These are phyloP conservation scores for Periparus ater DNA, from an alignment of 2,797 vertebrate genomes.

Conservation along the genomic window DNA sequence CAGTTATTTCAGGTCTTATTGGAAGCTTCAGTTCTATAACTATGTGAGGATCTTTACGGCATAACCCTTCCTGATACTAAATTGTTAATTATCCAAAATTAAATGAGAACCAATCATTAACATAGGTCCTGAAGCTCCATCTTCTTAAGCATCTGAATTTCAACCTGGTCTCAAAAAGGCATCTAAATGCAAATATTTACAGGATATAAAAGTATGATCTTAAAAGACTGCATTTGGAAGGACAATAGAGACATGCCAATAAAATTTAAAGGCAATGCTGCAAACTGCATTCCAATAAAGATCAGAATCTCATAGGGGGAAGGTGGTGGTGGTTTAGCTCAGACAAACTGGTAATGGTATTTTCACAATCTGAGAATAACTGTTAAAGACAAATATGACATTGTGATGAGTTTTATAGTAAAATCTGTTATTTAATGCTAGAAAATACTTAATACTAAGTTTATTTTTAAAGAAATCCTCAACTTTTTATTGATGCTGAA, in stretches of 20 bases:
- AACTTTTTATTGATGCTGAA: neutral
- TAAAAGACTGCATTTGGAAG: neutral
- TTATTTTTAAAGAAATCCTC: neutral
- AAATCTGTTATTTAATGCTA: neutral
- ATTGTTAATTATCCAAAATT: neutral
- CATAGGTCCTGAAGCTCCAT: neutral
- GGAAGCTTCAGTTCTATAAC: neutral
- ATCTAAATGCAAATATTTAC: neutral
- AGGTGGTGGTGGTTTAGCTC: neutral
- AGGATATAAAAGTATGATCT: neutral
- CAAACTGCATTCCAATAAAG: neutral
- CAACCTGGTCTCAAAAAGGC: neutral
- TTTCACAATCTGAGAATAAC: neutral
- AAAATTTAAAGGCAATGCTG: neutral
- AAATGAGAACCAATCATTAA: neutral
- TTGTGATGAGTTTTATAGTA: neutral
- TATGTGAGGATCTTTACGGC: neutral
- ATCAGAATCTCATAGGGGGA: neutral
- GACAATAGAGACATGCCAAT: neutral
- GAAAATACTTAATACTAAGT: neutral
- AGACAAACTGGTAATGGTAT: neutral
- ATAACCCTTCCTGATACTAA: neutral
- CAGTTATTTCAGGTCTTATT: neutral
- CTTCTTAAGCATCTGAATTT: neutral
- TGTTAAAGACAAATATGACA: neutral